A percentile compares a stretch with the other conserved stretches of the same genome.
These are phyloP conservation scores for Thamnophis elegans DNA, from an alignment of 2,797 vertebrate species.

Conservation along the genomic window DNA sequence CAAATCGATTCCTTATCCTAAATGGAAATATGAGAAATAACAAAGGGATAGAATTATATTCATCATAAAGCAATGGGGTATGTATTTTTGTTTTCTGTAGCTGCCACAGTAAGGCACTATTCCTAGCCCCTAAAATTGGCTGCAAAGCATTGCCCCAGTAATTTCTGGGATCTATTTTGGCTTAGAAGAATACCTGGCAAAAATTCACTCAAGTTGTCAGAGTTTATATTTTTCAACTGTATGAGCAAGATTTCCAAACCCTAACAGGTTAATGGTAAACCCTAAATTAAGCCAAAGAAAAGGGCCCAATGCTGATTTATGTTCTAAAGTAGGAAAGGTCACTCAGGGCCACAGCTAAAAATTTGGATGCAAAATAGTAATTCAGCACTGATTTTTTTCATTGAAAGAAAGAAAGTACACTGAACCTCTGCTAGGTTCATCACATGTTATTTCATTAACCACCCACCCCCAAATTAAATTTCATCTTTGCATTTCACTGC, in stretches of 20 bases:
- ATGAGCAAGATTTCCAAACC: neutral
- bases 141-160: neutral
- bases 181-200: neutral
- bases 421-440: neutral
- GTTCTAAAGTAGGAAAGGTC: neutral
- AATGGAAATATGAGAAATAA: neutral
- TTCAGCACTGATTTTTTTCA: neutral
- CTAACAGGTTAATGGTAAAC: neutral
- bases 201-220: neutral
- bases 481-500: neutral
- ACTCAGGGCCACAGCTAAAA: neutral
- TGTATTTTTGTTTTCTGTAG: neutral
- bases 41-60: neutral
- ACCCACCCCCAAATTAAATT: neutral
- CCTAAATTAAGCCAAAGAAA: neutral
- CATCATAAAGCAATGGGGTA: neutral
- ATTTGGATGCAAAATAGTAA: neutral
- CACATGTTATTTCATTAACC: neutral
- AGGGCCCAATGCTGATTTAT: neutral
- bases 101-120: neutral
- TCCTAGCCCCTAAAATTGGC: neutral
- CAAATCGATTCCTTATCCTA: constrained; percentile 1
- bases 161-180: neutral
- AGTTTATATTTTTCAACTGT: neutral
- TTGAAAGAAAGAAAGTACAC: neutral